Percentiles rank a stretch among this genome's conserved stretches.
Evolutionary conservation across 2,888 invertebrate species (phyloP).

Genomic region (Dolomedes plantarius): DNA sequence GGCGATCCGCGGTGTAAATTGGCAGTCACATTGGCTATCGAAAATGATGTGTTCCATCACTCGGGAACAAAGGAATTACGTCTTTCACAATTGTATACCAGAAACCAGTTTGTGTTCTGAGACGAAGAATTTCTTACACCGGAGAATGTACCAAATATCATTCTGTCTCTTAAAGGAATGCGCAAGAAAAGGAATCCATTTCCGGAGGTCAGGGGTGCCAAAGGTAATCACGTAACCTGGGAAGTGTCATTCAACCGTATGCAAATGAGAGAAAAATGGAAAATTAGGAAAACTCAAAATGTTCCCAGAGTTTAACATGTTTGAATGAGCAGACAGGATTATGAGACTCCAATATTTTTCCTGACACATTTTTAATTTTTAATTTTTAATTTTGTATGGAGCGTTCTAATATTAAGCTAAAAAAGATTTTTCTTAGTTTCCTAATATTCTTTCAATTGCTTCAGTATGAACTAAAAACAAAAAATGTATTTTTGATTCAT

Average conservation of each 20-base stretch:
- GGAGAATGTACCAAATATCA: constrained; percentile 15
- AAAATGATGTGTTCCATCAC: constrained; percentile 31
- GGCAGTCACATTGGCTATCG: constrained; percentile 16
- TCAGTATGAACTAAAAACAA: no score
- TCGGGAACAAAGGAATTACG: constrained; percentile 6
- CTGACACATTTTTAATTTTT: constrained; percentile 28
- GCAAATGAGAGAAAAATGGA: constrained; percentile 17
- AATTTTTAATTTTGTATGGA: constrained; percentile 29
- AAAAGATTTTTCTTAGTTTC: neutral
- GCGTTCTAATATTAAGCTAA: no score
- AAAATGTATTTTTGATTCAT: no score
- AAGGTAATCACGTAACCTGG: neutral
- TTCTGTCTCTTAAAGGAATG: constrained; percentile 7
- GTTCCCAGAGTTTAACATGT: constrained; percentile 16
- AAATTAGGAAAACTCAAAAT: constrained; percentile 34
- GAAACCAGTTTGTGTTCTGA: constrained; percentile 6
- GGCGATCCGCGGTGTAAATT: constrained; percentile 4
- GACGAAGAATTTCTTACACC: constrained; percentile 22
- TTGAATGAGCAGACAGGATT: constrained; percentile 20
- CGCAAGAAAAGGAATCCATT: constrained; percentile 8
- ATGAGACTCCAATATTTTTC: constrained; percentile 24
- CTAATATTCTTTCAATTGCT: no score
- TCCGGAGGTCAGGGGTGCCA: constrained; percentile 22
- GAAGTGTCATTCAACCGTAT: constrained; percentile 22
- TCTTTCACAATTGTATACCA: constrained; percentile 9